Conservation (phyloP, 2,113 vertebrate genomes). For the Macrotis lagotis region DNA sequence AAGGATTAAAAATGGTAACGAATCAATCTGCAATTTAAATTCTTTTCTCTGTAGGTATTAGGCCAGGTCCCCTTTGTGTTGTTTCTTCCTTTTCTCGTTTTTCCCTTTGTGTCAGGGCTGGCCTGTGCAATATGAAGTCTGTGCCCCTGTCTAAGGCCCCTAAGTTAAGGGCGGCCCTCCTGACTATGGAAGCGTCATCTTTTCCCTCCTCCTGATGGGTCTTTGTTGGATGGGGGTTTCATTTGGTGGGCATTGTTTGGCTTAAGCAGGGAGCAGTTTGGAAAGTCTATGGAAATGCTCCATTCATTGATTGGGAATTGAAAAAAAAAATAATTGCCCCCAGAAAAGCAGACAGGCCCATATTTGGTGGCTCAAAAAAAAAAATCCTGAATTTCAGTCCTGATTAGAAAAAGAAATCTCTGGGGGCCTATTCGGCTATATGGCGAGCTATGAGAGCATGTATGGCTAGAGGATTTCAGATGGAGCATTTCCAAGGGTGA, state of each 20-base stretch:
- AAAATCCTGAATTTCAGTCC: constrained; percentile 44
- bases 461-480: constrained; percentile 29
- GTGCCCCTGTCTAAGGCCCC: neutral
- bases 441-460: neutral
- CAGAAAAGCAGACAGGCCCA: constrained; percentile 21
- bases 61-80: constrained; percentile 35
- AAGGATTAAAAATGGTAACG: constrained; percentile 40
- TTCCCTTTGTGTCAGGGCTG: constrained; percentile 53
- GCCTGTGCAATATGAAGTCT: constrained; percentile 34
- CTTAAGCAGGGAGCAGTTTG: constrained; percentile 58
- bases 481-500: constrained; percentile 51
- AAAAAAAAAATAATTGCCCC: constrained; percentile 6
- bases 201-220: constrained; percentile 32
- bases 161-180: neutral
- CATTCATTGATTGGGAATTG: constrained; percentile 46
- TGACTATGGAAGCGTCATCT: constrained; percentile 7
- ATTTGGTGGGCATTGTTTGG: constrained; percentile 61
- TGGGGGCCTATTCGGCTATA: constrained; percentile 13
- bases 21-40: constrained; percentile 47
- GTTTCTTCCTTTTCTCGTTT: constrained; percentile 10
- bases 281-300: constrained; percentile 56
- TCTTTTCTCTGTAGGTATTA: constrained; percentile 46
- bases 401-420: constrained; percentile 57
- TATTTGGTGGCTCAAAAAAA: constrained; percentile 54
- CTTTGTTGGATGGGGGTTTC: constrained; percentile 55